Evolutionary conservation across 2,797 vertebrate species (phyloP), one percentile per base, ranked within the genome.

Genomic region (Strix occidentalis): DNA sequence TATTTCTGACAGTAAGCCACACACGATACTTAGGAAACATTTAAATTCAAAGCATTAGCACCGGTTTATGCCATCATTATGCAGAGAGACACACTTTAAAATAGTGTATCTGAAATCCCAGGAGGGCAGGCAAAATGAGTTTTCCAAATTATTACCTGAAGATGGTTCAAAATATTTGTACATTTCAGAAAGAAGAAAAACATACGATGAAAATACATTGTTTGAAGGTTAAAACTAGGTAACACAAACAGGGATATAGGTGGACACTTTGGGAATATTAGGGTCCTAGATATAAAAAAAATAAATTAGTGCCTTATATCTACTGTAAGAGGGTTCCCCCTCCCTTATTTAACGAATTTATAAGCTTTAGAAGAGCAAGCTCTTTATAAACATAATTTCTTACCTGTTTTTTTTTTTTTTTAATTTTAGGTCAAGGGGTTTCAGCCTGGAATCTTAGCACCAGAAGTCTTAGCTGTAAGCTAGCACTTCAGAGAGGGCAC

Each of bases 401-500:
- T n/a, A 57, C 33, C 10, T 50, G 16, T 43, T 43, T 16, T 18
- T 43, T 43, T 43, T 24, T 45, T 33, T 65, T 66, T 16, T 64
- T 31, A 74, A 26, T 10, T 6, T 13, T n/a, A 46, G 12, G 33
- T 54, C 39, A 39, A 29, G 21, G 16, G 10, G 29, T 17, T 66
- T 46, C 33, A 13, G 25, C 29, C 31, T 28, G 26, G 24, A 28
- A 26, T 20, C 10, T 1, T 6, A 18, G 26, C 37, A n/a, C 17
- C 13, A 4, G 1, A 25, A 23, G 5, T 2, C 16, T 28, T 6
- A 16, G 31, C 23, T 18, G 16, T 20, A 39, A 31, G 3, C 16
- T 4, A 21, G 9, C 21, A 24, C 33, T 6, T 7, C 7, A 35
- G 4, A 13, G 4, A 19, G 8, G 28, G 5, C 6, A 26, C 0